Conservation (phyloP, 35 echinoderm and acorn worm species). For the Diadema setosum region DNA sequence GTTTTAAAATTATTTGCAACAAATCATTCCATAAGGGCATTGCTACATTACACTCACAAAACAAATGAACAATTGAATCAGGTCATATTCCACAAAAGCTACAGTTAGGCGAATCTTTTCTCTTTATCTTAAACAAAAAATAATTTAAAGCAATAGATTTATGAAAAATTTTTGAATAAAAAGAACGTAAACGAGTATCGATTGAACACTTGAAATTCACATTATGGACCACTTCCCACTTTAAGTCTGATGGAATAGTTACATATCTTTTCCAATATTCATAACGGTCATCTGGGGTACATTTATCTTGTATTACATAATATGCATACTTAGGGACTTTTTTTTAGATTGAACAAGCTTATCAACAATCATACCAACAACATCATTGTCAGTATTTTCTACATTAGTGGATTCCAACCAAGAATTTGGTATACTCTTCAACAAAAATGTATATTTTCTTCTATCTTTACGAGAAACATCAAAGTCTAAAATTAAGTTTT, state of each 20-base stretch:
- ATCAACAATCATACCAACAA: background rate
- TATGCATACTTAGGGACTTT: background rate
- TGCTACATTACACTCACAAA: background rate
- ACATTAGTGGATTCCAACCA: too few species aligned
- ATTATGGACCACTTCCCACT: background rate
- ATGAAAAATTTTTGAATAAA: conserved; percentile 16
- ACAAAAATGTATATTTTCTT: too few species aligned
- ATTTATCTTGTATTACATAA: background rate
- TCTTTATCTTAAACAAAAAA: background rate
- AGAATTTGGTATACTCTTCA: too few species aligned
- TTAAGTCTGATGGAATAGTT: background rate
- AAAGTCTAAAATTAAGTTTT: background rate
- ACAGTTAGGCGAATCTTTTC: conserved; percentile 17
- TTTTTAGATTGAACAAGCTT: background rate
- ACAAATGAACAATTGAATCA: background rate
- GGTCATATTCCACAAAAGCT: background rate
- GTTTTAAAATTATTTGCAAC: too few species aligned
- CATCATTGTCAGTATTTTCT: too few species aligned
- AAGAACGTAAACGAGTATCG: background rate
- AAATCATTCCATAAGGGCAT: background rate
- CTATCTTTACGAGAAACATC: background rate
- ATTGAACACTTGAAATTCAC: background rate
- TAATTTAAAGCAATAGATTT: background rate
- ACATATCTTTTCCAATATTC: background rate
- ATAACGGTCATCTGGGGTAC: background rate